These are phyloP conservation scores for Mellivora capensis DNA, from an alignment of 2,113 vertebrate species.

Conservation along the genomic window DNA sequence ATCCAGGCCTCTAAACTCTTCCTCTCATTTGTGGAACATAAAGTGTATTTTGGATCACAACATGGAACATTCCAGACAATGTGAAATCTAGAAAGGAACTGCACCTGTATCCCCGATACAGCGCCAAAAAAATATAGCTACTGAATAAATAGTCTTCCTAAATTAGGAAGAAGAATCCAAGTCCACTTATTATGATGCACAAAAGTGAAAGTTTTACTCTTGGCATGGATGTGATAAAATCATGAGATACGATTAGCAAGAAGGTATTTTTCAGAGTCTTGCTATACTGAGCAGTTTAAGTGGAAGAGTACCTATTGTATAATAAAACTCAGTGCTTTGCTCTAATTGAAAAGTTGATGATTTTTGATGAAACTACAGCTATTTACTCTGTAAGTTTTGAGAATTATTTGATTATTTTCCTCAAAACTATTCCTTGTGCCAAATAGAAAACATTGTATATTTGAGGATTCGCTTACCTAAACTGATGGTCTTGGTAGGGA, in stretches of 20 bases:
- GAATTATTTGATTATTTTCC: neutral
- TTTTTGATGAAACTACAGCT: neutral
- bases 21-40: constrained; percentile 49
- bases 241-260: neutral
- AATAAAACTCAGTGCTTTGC: neutral
- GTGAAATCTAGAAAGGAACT: constrained; percentile 64
- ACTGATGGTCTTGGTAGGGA: neutral
- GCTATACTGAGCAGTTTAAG: neutral
- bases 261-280: neutral
- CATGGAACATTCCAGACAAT: constrained; percentile 69
- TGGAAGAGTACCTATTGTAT: neutral
- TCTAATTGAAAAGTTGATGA: neutral
- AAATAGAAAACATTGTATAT: neutral
- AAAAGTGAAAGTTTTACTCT: constrained; percentile 60
- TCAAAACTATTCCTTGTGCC: neutral
- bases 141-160: constrained; percentile 45
- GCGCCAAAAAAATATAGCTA: constrained; percentile 37
- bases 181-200: neutral
- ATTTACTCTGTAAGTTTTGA: neutral
- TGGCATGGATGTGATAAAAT: neutral
- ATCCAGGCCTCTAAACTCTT: constrained; percentile 31
- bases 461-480: constrained; percentile 31
- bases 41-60: constrained; percentile 71
- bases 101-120: constrained; percentile 63
- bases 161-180: constrained; percentile 34